phyloP scores from a whole-genome alignment of 2,888 invertebrate genomes.

The Drosophila niveifrons region DNA sequence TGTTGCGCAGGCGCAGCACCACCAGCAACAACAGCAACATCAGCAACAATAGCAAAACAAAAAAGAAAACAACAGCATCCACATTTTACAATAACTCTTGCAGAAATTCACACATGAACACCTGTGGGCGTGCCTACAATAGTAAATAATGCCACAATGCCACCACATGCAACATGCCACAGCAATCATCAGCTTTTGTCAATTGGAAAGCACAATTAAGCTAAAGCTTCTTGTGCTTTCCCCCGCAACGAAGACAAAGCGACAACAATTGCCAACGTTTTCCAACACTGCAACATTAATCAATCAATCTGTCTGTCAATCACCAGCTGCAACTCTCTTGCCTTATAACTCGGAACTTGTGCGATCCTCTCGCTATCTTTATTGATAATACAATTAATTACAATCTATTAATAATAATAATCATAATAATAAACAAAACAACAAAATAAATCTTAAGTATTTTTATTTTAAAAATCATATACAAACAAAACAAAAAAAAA shows the following conservation, averaged over 20 bases:
- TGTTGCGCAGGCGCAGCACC: conserved; percentile 79
- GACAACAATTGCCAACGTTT: conserved; percentile 23
- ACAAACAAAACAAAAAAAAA: conserved; percentile 45
- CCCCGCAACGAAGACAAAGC: conserved; percentile 27
- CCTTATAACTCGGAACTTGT: conserved; percentile 60
- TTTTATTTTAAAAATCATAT: conserved; percentile 68
- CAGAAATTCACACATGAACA: conserved; percentile 84
- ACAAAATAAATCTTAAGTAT: conserved; percentile 65
- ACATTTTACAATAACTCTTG: conserved; percentile 67
- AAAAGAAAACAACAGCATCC: conserved; percentile 33
- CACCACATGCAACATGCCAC: conserved; percentile 29
- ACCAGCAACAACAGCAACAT: conserved; percentile 50
- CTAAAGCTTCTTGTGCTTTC: conserved; percentile 74
- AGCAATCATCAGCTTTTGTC: conserved; percentile 28
- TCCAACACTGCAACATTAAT: conserved; percentile 24
- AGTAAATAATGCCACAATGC: conserved; percentile 26
- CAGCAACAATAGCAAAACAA: conserved; percentile 28
- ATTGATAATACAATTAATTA: conserved; percentile 70
- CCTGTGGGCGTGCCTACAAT: conserved; percentile 83
- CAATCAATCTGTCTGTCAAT: conserved; percentile 31
- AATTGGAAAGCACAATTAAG: conserved; percentile 73
- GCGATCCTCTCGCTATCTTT: conserved; percentile 56
- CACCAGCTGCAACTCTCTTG: conserved; percentile 74
- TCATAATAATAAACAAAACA: conserved; percentile 4
- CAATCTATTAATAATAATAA: conserved; percentile 64